Evolutionary conservation across 2,113 vertebrate species (phyloP).

Genomic region (Plecturocebus donacophilus): DNA sequence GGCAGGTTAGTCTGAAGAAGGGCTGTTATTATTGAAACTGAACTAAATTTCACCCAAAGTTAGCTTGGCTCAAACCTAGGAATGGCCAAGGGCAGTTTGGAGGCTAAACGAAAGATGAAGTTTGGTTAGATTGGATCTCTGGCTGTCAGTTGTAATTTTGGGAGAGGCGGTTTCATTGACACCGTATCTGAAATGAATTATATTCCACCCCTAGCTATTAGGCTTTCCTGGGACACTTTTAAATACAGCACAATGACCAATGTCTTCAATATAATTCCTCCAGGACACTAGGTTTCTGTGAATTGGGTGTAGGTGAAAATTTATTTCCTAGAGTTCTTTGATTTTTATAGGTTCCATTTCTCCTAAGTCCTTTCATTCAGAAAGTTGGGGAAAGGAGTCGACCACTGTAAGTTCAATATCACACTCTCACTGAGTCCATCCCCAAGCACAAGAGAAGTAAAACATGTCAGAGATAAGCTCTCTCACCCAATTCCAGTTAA

Average conservation of each 20-base stretch:
- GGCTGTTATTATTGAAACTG: too few species aligned
- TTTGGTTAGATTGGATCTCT: too few species aligned
- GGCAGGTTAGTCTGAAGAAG: too few species aligned
- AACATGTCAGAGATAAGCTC: accelerated
- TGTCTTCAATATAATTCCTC: too few species aligned
- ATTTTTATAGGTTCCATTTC: not conserved
- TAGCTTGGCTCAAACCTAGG: too few species aligned
- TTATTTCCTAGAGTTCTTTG: not conserved
- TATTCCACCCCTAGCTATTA: not conserved
- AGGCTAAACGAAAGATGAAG: too few species aligned
- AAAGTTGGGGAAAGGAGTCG: not conserved
- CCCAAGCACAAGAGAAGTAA: not conserved
- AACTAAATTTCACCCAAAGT: too few species aligned
- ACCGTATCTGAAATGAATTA: accelerated
- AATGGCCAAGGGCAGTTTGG: too few species aligned
- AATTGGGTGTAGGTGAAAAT: too few species aligned
- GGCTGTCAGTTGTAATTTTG: too few species aligned
- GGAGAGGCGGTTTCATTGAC: not conserved
- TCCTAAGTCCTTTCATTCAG: not conserved
- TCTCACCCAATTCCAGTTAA: not conserved
- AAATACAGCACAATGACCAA: too few species aligned
- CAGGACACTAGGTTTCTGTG: not conserved
- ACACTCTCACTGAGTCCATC: too few species aligned
- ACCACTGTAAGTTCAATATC: accelerated
- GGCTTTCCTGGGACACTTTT: not conserved